Evolutionary conservation across 2,888 invertebrate species (phyloP), one percentile per base, ranked within the genome.

Genomic region (Sphaerophoria rueppellii): DNA sequence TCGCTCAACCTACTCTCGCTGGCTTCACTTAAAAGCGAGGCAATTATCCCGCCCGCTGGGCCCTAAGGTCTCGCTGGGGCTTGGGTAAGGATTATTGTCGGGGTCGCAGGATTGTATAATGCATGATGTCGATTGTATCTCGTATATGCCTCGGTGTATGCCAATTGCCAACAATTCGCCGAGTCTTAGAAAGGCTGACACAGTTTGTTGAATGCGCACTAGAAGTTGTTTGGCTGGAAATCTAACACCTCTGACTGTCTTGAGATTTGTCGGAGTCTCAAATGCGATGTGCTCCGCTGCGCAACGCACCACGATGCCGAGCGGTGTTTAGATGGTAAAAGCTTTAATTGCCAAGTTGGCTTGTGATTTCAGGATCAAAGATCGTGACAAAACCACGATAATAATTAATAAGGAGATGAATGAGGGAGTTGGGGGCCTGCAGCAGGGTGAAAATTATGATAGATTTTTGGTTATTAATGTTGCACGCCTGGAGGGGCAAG

Each of bases 41-140:
- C 67, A 67, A 67, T 67, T 67, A 67, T 67, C 67, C 67, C 67
- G 67, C 67, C 67, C 54, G 67, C 67, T 67, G 67, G 11, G 67
- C 52, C 37, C 12, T 40, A 54, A 67, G 54, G 67, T 52, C 52
- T 40, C 54, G 43, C 43, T 43, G 43, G 11, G 3, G 43, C 43
- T 6, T 12, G 12, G 12, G 40, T 52, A 37, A 50, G 65, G 65
- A 35, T 63, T 46, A 63, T 48, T 34, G 32, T 61, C 34, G 65
- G 65, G 65, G 65, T 67, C 65, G 40, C 54, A 67, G 67, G 52
- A 67, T 52, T 65, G 5, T 43, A 9, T n/a, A 24, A 24, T 67
- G 37, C 50, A 37, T 16, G 14, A 35, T 34, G 6, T 35, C 24
- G 40, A 54, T 40, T 6, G 52, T 67, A 32, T 54, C n/a, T 54